Evolutionary conservation across 2,888 invertebrate species (phyloP).

Genomic region (Chrysopilus asiliformis): DNA sequence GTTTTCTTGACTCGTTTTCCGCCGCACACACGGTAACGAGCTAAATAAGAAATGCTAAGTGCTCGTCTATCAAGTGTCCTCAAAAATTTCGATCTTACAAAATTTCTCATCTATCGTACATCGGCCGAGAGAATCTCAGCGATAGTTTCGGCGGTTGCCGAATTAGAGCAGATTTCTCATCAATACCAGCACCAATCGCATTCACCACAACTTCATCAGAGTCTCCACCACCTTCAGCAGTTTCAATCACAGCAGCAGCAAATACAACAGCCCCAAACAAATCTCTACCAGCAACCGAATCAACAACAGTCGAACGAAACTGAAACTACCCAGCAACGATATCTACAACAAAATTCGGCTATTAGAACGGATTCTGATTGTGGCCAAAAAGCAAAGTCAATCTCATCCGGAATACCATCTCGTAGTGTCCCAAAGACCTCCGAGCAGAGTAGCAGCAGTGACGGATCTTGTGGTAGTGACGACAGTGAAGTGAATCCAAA

Average conservation of each 20-base stretch:
- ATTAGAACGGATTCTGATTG: too few species aligned
- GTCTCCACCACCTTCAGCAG: slow-evolving; percentile 3
- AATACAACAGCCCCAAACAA: slow-evolving; percentile 10
- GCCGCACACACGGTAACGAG: too few species aligned
- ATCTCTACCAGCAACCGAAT: too few species aligned
- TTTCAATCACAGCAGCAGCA: slow-evolving; percentile 7
- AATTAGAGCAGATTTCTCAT: background rate
- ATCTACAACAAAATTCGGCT: too few species aligned
- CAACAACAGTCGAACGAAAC: too few species aligned
- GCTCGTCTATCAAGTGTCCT: slow-evolving; percentile 26
- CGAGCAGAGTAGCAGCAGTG: slow-evolving; percentile 15
- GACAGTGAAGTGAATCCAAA: slow-evolving; percentile 14
- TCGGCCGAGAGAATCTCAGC: slow-evolving; percentile 9
- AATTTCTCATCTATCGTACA: slow-evolving; percentile 18
- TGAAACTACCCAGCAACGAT: too few species aligned
- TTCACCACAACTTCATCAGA: background rate
- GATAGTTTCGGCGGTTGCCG: background rate
- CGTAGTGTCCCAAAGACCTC: too few species aligned
- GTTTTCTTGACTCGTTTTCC: too few species aligned
- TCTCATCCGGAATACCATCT: too few species aligned
- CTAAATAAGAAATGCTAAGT: slow-evolving; percentile 24
- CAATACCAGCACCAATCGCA: background rate
- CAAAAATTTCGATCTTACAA: slow-evolving; percentile 21
- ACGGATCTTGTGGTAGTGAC: slow-evolving; percentile 16
- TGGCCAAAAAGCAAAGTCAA: too few species aligned